Evolutionary conservation across 2,113 vertebrate species (phyloP), one percentile per base, ranked within the genome.

Genomic region (Leucoraja erinaceus): DNA sequence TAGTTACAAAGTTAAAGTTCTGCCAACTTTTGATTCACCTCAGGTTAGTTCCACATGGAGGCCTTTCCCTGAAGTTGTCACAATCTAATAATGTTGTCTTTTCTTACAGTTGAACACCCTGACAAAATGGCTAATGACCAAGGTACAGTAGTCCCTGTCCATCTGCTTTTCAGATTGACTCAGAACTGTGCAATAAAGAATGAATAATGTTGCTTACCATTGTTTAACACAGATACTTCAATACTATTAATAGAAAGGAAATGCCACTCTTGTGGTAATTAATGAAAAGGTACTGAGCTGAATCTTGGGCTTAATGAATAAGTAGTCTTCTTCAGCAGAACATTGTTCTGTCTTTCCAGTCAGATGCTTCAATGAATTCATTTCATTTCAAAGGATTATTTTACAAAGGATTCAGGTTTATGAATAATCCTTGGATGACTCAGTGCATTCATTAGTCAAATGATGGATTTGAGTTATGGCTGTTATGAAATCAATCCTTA

Each of bases 121-220:
- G 98, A 99, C 96, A 99, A 98, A 96, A 99, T 99, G 98, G 97
- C 98, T 93, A 99, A 99, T 75, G 98, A 99, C 95, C 98, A 99
- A 98, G 98, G 98, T 98, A 96, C 47, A 90, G 93, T 94, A 94
- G 2, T 93, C 84, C 93, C 94, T 47, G 70, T 93, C 93, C 94
- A 93, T 95, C 90, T 14, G 92, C 66, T 83, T 93, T 79, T n/a
- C 72, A 93, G 12, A 93, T 2, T 56, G 66, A 81, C 91, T 94
- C 93, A 93, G 25, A 93, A n/a, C 59, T 93, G 5, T 90, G 59
- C 77, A 81, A 91, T 68, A 84, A 66, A 4, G 16, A 70, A 70
- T 93, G 93, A 93, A 38, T 56, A 14, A 79, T 93, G 90, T 93
- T 93, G 93, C 11, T 93, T 72, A 61, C 79, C 78, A 61, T 91